A percentile compares a stretch with the other conserved stretches of the same genome.
These are phyloP conservation scores for Nibea coibor DNA, from an alignment of 2,113 vertebrate species.

Conservation along the genomic window DNA sequence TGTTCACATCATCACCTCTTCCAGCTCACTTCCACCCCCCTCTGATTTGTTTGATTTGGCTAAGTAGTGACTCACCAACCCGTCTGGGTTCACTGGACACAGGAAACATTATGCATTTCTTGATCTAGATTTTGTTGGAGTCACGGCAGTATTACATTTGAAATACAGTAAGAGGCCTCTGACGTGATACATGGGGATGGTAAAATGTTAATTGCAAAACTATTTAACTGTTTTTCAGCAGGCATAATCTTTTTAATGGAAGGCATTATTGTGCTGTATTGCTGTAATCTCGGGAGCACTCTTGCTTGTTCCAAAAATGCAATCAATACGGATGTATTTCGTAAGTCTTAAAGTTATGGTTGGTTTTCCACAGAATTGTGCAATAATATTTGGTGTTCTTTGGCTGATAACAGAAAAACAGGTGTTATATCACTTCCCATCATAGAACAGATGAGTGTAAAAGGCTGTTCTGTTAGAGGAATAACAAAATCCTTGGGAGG, in stretches of 20 bases:
- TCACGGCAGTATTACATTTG: background rate
- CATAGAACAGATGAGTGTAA: background rate
- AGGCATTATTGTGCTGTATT: background rate
- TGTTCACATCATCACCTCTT: constrained; percentile 30
- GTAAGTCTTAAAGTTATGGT: background rate
- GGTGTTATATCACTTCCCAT: background rate
- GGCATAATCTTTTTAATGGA: background rate
- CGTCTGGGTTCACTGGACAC: constrained; percentile 23
- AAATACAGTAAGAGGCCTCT: background rate
- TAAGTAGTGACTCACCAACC: constrained; percentile 50
- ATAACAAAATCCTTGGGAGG: background rate
- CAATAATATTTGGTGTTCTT: constrained; percentile 18
- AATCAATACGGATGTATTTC: constrained; percentile 28
- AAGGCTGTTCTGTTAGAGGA: background rate
- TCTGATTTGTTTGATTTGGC: constrained; percentile 47
- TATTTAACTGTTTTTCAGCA: background rate
- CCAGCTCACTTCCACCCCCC: constrained; percentile 26
- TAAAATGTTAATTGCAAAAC: background rate
- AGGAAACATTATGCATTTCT: constrained; percentile 6
- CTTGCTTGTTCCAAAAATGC: constrained; percentile 5
- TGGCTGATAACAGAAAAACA: background rate
- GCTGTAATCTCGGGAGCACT: constrained; percentile 4
- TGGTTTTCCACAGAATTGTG: constrained; percentile 4
- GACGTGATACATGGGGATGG: background rate
- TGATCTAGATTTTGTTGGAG: background rate